Conservation (phyloP, 2,113 vertebrate genomes). For the Cheilinus undulatus region DNA sequence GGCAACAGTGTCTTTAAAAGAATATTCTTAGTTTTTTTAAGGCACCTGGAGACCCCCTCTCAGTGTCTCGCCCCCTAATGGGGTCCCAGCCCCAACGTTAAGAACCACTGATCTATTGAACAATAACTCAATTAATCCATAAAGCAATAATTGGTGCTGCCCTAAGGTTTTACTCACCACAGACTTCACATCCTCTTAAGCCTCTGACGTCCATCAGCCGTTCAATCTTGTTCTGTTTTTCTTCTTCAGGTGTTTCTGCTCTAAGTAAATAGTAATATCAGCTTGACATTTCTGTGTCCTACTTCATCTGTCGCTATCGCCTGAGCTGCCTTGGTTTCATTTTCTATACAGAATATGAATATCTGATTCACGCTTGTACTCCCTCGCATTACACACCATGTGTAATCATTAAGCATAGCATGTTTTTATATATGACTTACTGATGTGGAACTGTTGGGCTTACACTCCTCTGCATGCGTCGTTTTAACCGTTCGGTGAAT, state of each 20-base stretch:
- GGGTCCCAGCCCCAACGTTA: no score
- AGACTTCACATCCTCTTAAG: no score
- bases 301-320: background rate
- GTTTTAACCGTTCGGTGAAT: conserved; percentile 81
- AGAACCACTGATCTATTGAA: no score
- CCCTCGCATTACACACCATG: conserved; percentile 11
- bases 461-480: conserved; percentile 72
- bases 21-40: no score
- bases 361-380: background rate
- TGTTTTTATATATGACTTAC: conserved; percentile 24
- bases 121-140: no score
- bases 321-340: background rate
- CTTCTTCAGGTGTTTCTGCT: no score
- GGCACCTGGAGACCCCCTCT: no score
- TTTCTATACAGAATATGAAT: background rate
- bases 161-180: no score
- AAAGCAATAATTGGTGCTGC: no score
- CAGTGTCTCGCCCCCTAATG: no score
- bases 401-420: conserved; percentile 23
- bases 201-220: no score
- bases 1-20: no score
- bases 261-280: background rate
- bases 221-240: background rate
- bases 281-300: background rate
- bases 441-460: conserved; percentile 48